phyloP scores from a whole-genome alignment of 2,113 vertebrate genomes.

The Polypterus bichir region DNA sequence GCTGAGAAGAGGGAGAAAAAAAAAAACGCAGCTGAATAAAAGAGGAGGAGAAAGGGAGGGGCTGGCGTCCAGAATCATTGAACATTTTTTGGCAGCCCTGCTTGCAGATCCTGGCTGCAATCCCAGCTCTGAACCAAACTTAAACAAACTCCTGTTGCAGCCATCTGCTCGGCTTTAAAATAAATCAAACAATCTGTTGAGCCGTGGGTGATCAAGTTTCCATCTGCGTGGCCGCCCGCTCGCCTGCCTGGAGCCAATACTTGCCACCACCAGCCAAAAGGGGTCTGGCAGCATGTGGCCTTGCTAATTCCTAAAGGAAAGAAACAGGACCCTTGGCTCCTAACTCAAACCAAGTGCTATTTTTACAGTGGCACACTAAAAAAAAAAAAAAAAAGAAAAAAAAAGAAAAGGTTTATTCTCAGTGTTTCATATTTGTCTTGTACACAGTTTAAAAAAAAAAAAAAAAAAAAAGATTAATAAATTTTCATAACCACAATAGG shows the following conservation, averaged over 20 bases:
- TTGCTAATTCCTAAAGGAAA: slow-evolving; percentile 74
- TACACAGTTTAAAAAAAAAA: no score
- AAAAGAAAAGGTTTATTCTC: slow-evolving; percentile 11
- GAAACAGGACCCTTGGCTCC: slow-evolving; percentile 57
- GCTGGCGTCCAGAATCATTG: slow-evolving; percentile 83
- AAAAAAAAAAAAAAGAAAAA: slow-evolving; percentile 9
- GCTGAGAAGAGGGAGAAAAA: background rate
- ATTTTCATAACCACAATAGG: no score
- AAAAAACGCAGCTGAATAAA: background rate
- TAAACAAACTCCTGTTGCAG: slow-evolving; percentile 98
- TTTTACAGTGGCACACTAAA: slow-evolving; percentile 45
- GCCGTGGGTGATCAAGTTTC: slow-evolving; percentile 92
- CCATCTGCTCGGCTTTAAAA: slow-evolving; percentile 98
- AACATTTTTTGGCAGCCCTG: slow-evolving; percentile 79
- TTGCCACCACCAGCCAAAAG: slow-evolving; percentile 74
- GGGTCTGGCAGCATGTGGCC: slow-evolving; percentile 82
- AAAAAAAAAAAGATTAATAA: no score
- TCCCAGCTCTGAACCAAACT: slow-evolving; percentile 92
- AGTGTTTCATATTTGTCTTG: slow-evolving; percentile 9
- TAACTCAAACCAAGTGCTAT: slow-evolving; percentile 49
- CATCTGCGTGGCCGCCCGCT: slow-evolving; percentile 75
- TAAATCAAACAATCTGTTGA: slow-evolving; percentile 95
- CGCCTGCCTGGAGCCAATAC: slow-evolving; percentile 91
- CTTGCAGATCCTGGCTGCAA: slow-evolving; percentile 68
- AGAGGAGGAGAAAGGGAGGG: slow-evolving; percentile 37